Evolutionary conservation across 2,113 vertebrate genomes (phyloP), one percentile per base, ranked within the genome.

Genomic region (Oryzias woworae): DNA sequence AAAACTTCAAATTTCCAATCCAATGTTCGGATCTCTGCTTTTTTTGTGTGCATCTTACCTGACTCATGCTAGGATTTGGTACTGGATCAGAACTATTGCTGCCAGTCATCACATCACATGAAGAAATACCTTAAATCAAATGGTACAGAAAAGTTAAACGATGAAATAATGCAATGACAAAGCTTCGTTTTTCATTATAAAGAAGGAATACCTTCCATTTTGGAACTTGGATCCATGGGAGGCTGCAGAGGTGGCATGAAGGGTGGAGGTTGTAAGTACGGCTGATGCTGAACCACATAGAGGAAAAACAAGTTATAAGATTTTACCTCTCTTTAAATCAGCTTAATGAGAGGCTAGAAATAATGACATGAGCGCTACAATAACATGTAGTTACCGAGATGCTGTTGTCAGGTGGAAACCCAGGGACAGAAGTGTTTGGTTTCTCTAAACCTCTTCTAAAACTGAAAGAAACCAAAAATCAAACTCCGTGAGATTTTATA

Each of bases 361-460:
- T 36, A 36, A 36, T 36, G 36, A 36, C 36, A 12, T 12, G 36
- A 12, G 4, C 26, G 5, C 16, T 18, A 58, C 4, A 3, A 41
- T 23, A 52, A 68, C 85, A 55, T 78, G 91, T 91, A 81, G 77
- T 85, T 1, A 85, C 67, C n/a, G 36, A 36, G 36, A 84, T 61
- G 54, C 10, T 51, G 42, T 53, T 5, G 0, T 91, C 88, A 31
- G 91, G 82, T 58, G 87, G 89, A 50, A 56, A 85, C 0, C 90
- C 91, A 48, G 90, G 77, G 8, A 91, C 77, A 52, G 89, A 92
- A n/a, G 54, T 64, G 54, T 69, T 83, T 15, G 86, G 62, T 75
- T 91, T 90, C 36, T 92, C 91, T 69, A 58, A 61, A 8, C 92
- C 90, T 78, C 63, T 87, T 65, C 62, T 88, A 72, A 89, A 89